Conservation (phyloP, 2,888 invertebrate species). For the Plagodis dolabraria region DNA sequence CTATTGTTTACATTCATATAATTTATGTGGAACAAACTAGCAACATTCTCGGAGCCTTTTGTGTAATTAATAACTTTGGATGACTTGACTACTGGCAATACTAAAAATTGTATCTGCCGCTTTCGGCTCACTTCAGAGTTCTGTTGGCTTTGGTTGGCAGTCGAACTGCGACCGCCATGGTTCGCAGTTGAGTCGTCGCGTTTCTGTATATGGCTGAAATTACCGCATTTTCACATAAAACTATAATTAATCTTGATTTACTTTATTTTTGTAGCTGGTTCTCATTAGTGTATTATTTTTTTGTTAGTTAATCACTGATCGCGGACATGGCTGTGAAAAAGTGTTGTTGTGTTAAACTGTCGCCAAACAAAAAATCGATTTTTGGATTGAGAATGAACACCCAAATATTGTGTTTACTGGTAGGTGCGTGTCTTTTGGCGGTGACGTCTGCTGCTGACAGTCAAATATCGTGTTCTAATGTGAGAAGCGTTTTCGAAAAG, state of each 20-base stretch:
- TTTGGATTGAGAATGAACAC: constrained; percentile 76
- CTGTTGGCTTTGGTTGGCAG: constrained; percentile 45
- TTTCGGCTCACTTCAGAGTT: constrained; percentile 61
- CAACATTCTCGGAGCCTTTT: too few relatives aligned
- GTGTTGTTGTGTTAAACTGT: constrained; percentile 81
- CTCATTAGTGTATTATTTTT: constrained; percentile 50
- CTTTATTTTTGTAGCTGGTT: constrained; percentile 59
- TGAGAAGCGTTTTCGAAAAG: constrained; percentile 78
- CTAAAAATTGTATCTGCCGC: constrained; percentile 36
- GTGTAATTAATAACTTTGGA: background rate
- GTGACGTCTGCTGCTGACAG: constrained; percentile 64
- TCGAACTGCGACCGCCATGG: constrained; percentile 77
- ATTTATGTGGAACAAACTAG: background rate
- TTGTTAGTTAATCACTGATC: constrained; percentile 41
- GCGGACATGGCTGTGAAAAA: constrained; percentile 78
- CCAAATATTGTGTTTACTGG: constrained; percentile 77
- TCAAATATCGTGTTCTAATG: constrained; percentile 79
- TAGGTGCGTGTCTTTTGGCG: constrained; percentile 68
- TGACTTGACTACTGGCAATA: constrained; percentile 22
- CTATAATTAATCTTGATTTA: constrained; percentile 41
- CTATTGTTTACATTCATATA: too few relatives aligned
- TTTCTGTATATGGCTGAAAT: constrained; percentile 52
- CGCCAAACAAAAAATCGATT: constrained; percentile 83
- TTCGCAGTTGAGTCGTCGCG: constrained; percentile 70
- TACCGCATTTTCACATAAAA: constrained; percentile 49